Evolutionary conservation across 1,140 invertebrate species (phyloP).

Genomic region (Bradysia coprophila): DNA sequence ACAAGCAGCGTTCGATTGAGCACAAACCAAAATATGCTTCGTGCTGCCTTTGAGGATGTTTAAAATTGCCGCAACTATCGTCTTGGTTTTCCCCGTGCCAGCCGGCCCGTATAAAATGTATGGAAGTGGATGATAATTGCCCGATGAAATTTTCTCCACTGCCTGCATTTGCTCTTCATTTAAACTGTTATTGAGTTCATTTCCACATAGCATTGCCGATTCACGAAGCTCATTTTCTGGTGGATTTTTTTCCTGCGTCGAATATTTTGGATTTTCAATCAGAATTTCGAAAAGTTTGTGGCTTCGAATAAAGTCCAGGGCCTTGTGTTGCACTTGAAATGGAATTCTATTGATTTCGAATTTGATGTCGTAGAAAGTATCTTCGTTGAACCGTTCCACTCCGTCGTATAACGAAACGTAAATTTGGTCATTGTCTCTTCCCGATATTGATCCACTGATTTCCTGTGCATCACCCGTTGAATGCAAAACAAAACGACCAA

Average conservation of each 20-base stretch:
- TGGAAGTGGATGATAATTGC: slow-evolving; percentile 36
- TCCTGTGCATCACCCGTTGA: not conserved
- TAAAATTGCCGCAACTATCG: slow-evolving; percentile 50
- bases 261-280: not conserved
- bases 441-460: not conserved
- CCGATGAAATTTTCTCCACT: slow-evolving; percentile 38
- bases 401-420: not conserved
- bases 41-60: slow-evolving; percentile 23
- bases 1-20: slow-evolving; percentile 60
- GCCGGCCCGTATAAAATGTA: slow-evolving; percentile 66
- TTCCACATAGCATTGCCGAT: not conserved
- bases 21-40: slow-evolving; percentile 40
- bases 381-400: not conserved
- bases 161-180: slow-evolving; percentile 46
- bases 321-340: not conserved
- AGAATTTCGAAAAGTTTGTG: not conserved
- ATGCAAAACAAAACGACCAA: not conserved
- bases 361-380: slow-evolving; percentile 26
- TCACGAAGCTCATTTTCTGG: not conserved
- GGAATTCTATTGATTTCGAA: slow-evolving; percentile 26
- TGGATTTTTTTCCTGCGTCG: not conserved
- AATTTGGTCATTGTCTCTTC: not conserved
- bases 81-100: slow-evolving; percentile 64
- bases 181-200: slow-evolving; percentile 3
- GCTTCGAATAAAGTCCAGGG: not conserved